These are phyloP conservation scores for Lutraria rhynchaena DNA, from an alignment of 1,140 invertebrate genomes.

Conservation along the genomic window DNA sequence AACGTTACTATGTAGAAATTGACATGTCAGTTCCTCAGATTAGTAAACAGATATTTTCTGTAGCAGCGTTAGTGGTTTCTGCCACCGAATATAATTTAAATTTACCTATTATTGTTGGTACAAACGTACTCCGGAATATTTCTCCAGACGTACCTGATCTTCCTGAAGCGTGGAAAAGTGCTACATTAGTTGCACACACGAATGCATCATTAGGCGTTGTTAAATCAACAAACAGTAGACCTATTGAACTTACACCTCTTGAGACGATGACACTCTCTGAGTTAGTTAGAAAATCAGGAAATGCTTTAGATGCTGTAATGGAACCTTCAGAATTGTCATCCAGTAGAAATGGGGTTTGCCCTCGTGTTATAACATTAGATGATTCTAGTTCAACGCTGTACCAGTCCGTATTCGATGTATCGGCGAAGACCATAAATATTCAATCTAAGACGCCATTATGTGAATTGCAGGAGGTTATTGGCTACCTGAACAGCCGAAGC, in stretches of 20 bases:
- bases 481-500: not conserved
- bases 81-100: not conserved
- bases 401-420: slow-evolving; percentile 25
- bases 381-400: not conserved
- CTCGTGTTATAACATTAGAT: not conserved
- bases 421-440: not conserved
- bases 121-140: too few relatives aligned
- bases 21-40: not conserved
- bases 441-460: not conserved
- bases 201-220: too few relatives aligned
- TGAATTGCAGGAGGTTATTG: slow-evolving; percentile 7
- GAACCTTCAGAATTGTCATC: too few relatives aligned
- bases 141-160: too few relatives aligned
- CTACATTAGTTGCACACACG: too few relatives aligned
- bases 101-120: not conserved
- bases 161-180: too few relatives aligned
- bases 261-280: too few relatives aligned
- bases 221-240: too few relatives aligned
- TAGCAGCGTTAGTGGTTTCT: not conserved
- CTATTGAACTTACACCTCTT: too few relatives aligned
- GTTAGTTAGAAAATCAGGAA: too few relatives aligned
- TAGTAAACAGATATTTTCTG: not conserved
- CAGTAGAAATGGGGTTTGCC: too few relatives aligned
- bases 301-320: too few relatives aligned
- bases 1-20: not conserved